These are phyloP conservation scores for Ursus arctos DNA, from an alignment of 2,113 vertebrate species.

Conservation along the genomic window DNA sequence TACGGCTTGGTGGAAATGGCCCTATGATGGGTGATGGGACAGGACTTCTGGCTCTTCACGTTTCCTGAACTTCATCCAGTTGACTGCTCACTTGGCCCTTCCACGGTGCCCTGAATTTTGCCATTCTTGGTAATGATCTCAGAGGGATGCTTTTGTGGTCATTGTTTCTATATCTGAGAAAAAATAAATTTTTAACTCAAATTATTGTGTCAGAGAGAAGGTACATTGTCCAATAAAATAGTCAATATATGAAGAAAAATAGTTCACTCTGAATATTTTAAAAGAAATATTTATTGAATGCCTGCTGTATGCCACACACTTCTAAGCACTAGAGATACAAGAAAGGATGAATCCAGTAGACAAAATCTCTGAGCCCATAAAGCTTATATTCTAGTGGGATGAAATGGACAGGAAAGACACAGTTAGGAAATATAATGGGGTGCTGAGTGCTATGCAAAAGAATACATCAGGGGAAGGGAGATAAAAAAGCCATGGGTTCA, in stretches of 20 bases:
- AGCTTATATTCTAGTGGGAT: not conserved
- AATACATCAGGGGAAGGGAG: not conserved
- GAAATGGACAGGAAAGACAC: not conserved
- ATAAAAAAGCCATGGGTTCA: not conserved
- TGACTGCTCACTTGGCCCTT: not conserved
- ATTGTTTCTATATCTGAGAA: not conserved
- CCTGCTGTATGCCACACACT: not conserved
- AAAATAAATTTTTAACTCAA: not conserved
- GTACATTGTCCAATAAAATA: not conserved
- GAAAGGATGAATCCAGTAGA: not conserved
- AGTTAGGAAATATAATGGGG: not conserved
- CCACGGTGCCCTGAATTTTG: not conserved
- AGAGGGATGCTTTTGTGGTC: not conserved
- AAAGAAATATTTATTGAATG: conserved; percentile 28
- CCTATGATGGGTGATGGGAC: not conserved
- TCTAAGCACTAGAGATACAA: not conserved
- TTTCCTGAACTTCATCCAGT: not conserved
- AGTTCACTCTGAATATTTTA: conserved; percentile 10
- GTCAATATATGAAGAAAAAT: not conserved
- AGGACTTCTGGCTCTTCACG: not conserved
- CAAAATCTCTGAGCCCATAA: not conserved
- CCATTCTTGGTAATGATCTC: not conserved
- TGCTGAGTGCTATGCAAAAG: not conserved
- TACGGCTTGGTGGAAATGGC: not conserved
- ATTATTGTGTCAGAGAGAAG: not conserved